Evolutionary conservation across 1,140 invertebrate species (phyloP).

Genomic region (Megalopta genalis): DNA sequence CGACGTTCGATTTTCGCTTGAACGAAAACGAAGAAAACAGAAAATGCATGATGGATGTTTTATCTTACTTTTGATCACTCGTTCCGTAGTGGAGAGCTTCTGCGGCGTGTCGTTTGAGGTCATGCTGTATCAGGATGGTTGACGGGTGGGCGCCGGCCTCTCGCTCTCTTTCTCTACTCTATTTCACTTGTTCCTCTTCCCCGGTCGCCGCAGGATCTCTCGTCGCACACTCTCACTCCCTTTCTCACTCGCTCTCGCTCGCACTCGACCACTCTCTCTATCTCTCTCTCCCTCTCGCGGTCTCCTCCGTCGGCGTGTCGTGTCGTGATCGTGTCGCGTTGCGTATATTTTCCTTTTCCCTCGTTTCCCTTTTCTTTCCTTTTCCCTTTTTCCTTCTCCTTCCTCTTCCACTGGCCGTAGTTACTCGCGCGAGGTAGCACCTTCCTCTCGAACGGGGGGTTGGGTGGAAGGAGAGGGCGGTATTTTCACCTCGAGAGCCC

Average conservation of each 20-base stretch:
- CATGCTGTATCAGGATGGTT: constrained; percentile 75
- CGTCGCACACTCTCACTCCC: constrained; percentile 26
- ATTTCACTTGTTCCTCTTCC: constrained; percentile 35
- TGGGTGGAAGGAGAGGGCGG: constrained; percentile 63
- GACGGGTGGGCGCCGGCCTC: constrained; percentile 63
- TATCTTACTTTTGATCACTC: constrained; percentile 87
- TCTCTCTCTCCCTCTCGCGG: constrained; percentile 15
- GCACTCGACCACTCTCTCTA: not conserved
- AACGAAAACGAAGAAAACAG: too few species aligned
- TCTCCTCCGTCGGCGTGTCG: constrained; percentile 20
- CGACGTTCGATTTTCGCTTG: too few species aligned
- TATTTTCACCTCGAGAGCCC: constrained; percentile 66
- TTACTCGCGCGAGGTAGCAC: constrained; percentile 56
- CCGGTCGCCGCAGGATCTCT: constrained; percentile 27
- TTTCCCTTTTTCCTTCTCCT: constrained; percentile 14
- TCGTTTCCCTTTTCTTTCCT: too few species aligned
- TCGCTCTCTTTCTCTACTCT: constrained; percentile 33
- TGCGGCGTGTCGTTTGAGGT: constrained; percentile 82
- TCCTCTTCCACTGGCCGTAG: constrained; percentile 46
- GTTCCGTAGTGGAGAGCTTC: constrained; percentile 87
- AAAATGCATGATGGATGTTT: not conserved
- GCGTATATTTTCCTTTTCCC: too few species aligned
- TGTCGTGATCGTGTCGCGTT: constrained; percentile 8
- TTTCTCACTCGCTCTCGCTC: constrained; percentile 14
- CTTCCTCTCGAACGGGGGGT: constrained; percentile 58